Evolutionary conservation across 1,140 invertebrate species (phyloP).

Genomic region (Drosophila nasuta): DNA sequence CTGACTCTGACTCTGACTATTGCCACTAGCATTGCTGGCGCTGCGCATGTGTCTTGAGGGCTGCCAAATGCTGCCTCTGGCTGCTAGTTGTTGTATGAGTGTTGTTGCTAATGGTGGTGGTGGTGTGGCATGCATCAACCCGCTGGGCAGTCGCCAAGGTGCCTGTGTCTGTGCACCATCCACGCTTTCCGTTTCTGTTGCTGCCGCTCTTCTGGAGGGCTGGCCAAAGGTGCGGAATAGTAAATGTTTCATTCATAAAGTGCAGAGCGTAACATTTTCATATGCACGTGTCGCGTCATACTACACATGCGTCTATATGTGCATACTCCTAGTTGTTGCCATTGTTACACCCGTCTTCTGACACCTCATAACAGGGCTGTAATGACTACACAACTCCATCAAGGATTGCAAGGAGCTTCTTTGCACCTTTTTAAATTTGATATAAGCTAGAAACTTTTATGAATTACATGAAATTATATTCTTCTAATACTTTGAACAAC

Average conservation of each 20-base stretch:
- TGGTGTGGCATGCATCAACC: slow-evolving; percentile 9
- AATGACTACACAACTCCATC: slow-evolving; percentile 5
- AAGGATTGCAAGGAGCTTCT: not conserved
- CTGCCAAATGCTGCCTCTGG: slow-evolving; percentile 37
- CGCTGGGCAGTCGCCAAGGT: slow-evolving; percentile 59
- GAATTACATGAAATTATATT: too few relatives aligned
- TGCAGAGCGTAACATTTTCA: slow-evolving; percentile 62
- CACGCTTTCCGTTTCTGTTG: not conserved
- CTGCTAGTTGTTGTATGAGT: not conserved
- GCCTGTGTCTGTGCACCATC: slow-evolving; percentile 37
- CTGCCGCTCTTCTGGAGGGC: slow-evolving; percentile 10
- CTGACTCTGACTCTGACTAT: not conserved
- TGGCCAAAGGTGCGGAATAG: slow-evolving; percentile 53
- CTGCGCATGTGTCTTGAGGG: slow-evolving; percentile 77
- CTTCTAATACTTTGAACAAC: too few relatives aligned
- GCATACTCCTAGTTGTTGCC: slow-evolving; percentile 7
- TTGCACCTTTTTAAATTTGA: not conserved
- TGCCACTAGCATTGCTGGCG: slow-evolving; percentile 29
- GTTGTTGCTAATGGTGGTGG: not conserved
- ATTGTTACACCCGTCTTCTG: slow-evolving; percentile 17
- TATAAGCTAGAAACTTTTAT: too few relatives aligned
- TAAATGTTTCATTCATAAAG: slow-evolving; percentile 81
- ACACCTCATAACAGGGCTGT: not conserved
- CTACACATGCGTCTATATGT: not conserved
- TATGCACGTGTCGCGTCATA: slow-evolving; percentile 62